phyloP scores from a whole-genome alignment of 2,797 vertebrate species.

The Taenioides sp. region DNA sequence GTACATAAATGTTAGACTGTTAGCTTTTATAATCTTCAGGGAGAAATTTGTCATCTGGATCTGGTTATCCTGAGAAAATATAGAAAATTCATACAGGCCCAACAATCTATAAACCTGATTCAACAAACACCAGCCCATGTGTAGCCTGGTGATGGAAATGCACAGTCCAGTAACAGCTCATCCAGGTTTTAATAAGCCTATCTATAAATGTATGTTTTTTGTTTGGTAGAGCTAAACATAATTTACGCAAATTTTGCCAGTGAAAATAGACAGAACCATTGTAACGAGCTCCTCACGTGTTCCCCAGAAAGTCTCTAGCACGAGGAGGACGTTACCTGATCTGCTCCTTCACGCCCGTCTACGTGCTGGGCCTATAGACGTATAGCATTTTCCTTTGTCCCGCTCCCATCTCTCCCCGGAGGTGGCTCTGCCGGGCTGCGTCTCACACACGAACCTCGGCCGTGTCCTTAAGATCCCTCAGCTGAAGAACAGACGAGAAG shows the following conservation, averaged over 20 bases:
- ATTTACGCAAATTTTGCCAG: neutral
- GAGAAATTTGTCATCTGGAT: neutral
- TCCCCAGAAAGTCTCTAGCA: neutral
- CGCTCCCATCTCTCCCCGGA: conserved; percentile 23
- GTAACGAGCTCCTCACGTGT: neutral
- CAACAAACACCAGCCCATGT: neutral
- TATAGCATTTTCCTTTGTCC: conserved; percentile 9
- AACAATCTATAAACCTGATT: neutral
- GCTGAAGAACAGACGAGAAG: conserved; percentile 1
- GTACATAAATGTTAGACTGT: neutral
- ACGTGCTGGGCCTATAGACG: neutral
- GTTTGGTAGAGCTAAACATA: neutral
- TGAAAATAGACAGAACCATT: neutral
- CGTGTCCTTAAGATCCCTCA: conserved; percentile 39
- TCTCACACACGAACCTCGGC: conserved; percentile 26
- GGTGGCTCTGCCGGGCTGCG: conserved; percentile 37
- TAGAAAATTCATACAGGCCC: neutral
- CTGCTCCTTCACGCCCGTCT: conserved; percentile 12
- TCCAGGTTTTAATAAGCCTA: neutral
- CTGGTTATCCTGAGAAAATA: neutral
- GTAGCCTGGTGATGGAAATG: neutral
- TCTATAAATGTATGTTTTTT: neutral
- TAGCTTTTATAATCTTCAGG: neutral
- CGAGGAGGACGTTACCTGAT: conserved; percentile 9
- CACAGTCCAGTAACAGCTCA: too few species aligned